phyloP scores from a whole-genome alignment of 2,797 vertebrate species.

The Protosalanx chinensis region DNA sequence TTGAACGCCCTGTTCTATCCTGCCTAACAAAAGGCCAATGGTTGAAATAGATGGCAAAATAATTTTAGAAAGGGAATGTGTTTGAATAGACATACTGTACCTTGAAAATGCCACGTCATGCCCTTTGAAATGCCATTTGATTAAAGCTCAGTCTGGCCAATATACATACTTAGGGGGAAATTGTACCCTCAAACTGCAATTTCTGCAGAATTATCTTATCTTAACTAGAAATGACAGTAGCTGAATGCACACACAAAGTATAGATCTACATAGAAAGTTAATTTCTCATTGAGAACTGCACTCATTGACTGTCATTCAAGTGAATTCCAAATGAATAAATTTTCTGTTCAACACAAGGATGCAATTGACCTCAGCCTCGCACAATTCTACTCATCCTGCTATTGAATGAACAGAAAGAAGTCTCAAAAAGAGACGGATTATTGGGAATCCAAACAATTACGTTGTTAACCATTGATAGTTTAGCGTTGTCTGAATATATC shows the following conservation, averaged over 20 bases:
- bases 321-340: not conserved
- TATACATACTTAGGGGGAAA: not conserved
- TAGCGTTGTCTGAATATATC: too few species aligned
- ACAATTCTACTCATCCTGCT: too few species aligned
- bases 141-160: conserved; percentile 30
- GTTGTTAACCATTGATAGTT: too few species aligned
- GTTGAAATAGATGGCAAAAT: conserved; percentile 9
- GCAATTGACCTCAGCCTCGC: not conserved
- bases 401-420: not conserved
- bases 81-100: conserved; percentile 17
- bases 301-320: not conserved
- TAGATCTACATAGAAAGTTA: not conserved
- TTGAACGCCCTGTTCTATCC: conserved; percentile 24
- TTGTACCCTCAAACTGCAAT: too few species aligned
- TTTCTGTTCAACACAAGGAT: not conserved
- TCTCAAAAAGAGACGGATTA: not conserved
- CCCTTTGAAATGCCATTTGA: conserved; percentile 33
- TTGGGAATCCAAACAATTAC: too few species aligned
- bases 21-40: conserved; percentile 22
- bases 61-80: conserved; percentile 31
- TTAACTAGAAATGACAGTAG: conserved; percentile 9
- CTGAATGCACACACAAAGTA: conserved; percentile 6
- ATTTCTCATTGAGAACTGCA: not conserved
- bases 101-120: conserved; percentile 31
- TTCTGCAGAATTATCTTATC: too few species aligned